These are phyloP conservation scores for Brotula barbata DNA, from an alignment of 2,797 vertebrate species.

Conservation along the genomic window DNA sequence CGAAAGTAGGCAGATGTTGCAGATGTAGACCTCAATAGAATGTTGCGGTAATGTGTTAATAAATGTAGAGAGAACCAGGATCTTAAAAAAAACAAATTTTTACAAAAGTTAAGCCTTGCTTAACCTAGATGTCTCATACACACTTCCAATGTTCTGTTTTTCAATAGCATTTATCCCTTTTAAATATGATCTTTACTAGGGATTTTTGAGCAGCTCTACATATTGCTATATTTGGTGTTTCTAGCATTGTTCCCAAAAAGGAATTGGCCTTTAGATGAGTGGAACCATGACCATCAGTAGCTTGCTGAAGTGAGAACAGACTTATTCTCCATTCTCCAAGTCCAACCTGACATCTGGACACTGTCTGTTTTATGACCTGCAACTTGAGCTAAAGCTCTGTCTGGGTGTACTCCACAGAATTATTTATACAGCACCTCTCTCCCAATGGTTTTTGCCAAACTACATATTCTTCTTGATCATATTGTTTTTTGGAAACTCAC, in stretches of 20 bases:
- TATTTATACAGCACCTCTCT: constrained; percentile 56
- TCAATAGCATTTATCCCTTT: too few species aligned
- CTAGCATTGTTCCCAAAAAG: constrained; percentile 4
- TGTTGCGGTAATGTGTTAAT: background rate
- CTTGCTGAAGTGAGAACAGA: constrained; percentile 34
- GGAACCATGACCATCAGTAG: constrained; percentile 39
- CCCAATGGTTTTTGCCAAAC: constrained; percentile 36
- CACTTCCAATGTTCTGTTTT: too few species aligned
- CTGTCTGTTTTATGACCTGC: constrained; percentile 69
- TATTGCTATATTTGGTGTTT: background rate
- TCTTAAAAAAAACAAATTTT: background rate
- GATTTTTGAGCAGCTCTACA: too few species aligned
- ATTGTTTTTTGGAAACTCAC: constrained; percentile 13
- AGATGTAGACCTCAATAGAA: background rate
- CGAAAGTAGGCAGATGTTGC: background rate
- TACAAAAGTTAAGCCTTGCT: background rate
- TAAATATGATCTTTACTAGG: too few species aligned
- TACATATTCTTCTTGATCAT: constrained; percentile 51
- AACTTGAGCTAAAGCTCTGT: constrained; percentile 60
- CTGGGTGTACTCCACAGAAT: constrained; percentile 48
- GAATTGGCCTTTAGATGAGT: constrained; percentile 6
- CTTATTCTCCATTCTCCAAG: constrained; percentile 28
- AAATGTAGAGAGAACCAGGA: background rate
- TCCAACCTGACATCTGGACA: constrained; percentile 72
- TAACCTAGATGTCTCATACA: too few species aligned